Evolutionary conservation across 2,888 invertebrate genomes (phyloP), one percentile per base, ranked within the genome.

Genomic region (Idaea straminata): DNA sequence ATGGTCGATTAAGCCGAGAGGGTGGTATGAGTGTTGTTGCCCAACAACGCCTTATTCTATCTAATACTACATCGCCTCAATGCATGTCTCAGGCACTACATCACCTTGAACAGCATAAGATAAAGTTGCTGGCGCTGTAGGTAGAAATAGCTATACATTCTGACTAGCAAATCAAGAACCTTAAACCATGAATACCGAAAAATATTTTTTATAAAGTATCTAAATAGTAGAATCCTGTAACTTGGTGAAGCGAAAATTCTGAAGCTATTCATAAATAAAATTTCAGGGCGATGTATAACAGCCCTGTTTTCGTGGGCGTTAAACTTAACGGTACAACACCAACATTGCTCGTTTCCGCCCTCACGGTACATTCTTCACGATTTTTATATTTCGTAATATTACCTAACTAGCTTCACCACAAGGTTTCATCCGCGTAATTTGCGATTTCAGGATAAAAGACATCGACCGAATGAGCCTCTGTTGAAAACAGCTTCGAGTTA

Each of bases 331-430:
- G 76, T 77, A 75, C 79, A 79, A 83, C 79, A 81, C 77, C 78
- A 83, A 83, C 84, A 82, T 76, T 81, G 75, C 82, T 84, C 81
- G 82, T 84, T 86, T 83, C 80, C 83, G 79, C 78, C 81, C 77
- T 75, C 83, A 82, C 83, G 81, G 85, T 86, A 86, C 84, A 83
- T 79, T 83, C 78, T 83, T 78, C 77, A 72, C 77, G 78, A 79
- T 77, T 75, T 76, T 76, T 74, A 78, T 78, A 77, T 75, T 67
- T 68, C 63, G 69, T 72, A 70, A 69, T 71, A 70, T 72, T 47
- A 47, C 47, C 47, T 47, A 13, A 10, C 47, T 47, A 47, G 13
- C 47, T 47, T 3, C 47, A 10, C 47, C 47, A 7, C 13, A 10
- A 7, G 47, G 47, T 47, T 47, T 47, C 13, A 47, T 10, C 7